Conservation (phyloP, 2,888 invertebrate genomes). For the Antitype chi region DNA sequence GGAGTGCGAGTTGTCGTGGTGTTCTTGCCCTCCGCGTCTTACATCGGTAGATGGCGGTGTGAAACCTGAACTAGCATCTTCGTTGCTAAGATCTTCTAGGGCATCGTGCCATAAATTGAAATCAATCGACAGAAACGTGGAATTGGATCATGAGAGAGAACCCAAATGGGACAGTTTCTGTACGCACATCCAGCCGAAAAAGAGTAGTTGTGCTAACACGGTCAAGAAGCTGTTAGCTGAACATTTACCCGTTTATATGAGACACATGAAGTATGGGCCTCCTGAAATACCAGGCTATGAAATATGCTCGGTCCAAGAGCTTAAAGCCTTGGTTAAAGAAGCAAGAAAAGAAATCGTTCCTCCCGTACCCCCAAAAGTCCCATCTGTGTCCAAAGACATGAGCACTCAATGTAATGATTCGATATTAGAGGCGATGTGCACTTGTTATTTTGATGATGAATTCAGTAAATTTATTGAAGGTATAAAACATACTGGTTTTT, state of each 20-base stretch:
- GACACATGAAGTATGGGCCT: constrained; percentile 74
- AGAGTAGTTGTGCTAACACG: constrained; percentile 77
- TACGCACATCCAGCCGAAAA: constrained; percentile 74
- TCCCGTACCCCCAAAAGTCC: constrained; percentile 50
- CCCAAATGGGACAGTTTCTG: constrained; percentile 84
- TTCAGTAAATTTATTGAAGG: constrained; percentile 15
- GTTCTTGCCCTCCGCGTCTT: constrained; percentile 13
- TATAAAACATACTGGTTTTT: neutral
- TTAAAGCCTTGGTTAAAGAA: constrained; percentile 77
- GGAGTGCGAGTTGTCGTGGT: constrained; percentile 73
- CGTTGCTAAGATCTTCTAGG: neutral
- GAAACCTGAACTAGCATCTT: neutral
- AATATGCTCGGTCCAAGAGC: constrained; percentile 72
- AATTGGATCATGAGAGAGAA: constrained; percentile 77
- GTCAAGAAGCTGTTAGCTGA: constrained; percentile 81
- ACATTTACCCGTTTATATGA: constrained; percentile 84
- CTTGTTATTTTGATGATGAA: constrained; percentile 68
- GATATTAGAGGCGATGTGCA: constrained; percentile 78
- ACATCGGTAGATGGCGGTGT: too few species aligned
- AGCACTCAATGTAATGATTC: constrained; percentile 78
- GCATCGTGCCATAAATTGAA: constrained; percentile 49
- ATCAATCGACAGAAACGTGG: constrained; percentile 81
- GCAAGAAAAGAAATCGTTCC: constrained; percentile 52
- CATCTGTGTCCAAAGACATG: constrained; percentile 74
- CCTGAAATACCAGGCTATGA: constrained; percentile 80